Conservation (phyloP, 1,140 invertebrate species). For the Eupeodes corollae region DNA sequence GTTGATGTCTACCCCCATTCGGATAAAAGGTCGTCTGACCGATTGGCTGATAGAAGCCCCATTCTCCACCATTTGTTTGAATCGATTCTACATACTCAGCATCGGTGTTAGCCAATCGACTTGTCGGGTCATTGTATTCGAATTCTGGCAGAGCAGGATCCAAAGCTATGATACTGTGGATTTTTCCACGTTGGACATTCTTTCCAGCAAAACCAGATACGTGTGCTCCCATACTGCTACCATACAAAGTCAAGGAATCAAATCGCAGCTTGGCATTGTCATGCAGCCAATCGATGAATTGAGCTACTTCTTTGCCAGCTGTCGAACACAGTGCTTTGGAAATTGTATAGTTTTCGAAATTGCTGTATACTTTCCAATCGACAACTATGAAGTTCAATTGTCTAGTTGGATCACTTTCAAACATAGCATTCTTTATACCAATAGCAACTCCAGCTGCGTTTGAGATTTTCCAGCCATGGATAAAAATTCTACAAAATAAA, state of each 20-base stretch:
- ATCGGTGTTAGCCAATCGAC: conserved; percentile 52
- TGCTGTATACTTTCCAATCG: conserved; percentile 40
- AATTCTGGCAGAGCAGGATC: conserved; percentile 47
- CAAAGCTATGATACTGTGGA: conserved; percentile 39
- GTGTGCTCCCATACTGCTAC: conserved; percentile 59
- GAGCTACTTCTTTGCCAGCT: conserved; percentile 41
- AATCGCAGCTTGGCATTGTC: conserved; percentile 40
- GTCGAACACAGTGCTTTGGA: conserved; percentile 39
- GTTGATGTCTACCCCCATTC: conserved; percentile 53
- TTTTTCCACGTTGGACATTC: conserved; percentile 22
- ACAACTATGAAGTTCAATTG: conserved; percentile 46
- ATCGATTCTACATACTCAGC: conserved; percentile 60
- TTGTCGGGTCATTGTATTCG: conserved; percentile 32
- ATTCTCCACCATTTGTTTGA: conserved; percentile 55
- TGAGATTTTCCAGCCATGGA: conserved; percentile 32
- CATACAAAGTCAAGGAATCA: conserved; percentile 48
- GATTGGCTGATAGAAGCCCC: conserved; percentile 47
- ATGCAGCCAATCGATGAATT: conserved; percentile 42
- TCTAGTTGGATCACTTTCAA: conserved; percentile 8
- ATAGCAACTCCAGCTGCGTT: conserved; percentile 21
- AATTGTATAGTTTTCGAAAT: conserved; percentile 38
- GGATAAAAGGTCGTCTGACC: conserved; percentile 62
- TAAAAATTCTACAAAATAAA: conserved; percentile 25
- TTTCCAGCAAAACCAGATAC: conserved; percentile 49
- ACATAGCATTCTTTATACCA: conserved; percentile 24